Percentiles rank a stretch among this genome's conserved stretches.
phyloP scores from a whole-genome alignment of 1,140 invertebrate species.

The Calephelis virginiensis region DNA sequence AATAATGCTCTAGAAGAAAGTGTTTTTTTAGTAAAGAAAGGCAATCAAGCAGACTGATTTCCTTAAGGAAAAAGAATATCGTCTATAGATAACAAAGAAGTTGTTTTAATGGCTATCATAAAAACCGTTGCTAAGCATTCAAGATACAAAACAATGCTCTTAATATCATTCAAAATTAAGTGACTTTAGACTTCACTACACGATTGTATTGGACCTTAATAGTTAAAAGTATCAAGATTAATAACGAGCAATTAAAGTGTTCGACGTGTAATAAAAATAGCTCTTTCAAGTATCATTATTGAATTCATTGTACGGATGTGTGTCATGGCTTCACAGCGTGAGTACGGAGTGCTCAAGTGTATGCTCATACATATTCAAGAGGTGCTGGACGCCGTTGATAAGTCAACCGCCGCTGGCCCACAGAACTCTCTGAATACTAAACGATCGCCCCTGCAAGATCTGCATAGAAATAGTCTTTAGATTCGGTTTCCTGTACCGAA shows the following conservation, averaged over 20 bases:
- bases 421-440: constrained; percentile 70
- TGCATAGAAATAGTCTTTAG: constrained; percentile 67
- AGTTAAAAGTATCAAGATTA: constrained; percentile 14
- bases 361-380: constrained; percentile 69
- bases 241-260: constrained; percentile 24
- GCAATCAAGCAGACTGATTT: too few species aligned
- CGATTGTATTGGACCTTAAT: constrained; percentile 6
- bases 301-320: constrained; percentile 54
- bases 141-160: too few species aligned
- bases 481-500: constrained; percentile 63
- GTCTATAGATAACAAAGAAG: too few species aligned
- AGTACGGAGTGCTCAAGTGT: constrained; percentile 49
- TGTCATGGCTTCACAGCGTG: constrained; percentile 64
- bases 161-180: neutral
- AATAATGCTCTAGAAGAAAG: too few species aligned
- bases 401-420: constrained; percentile 60
- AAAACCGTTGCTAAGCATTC: too few species aligned
- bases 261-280: constrained; percentile 23
- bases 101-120: too few species aligned
- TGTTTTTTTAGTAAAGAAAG: too few species aligned
- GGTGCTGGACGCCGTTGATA: constrained; percentile 53
- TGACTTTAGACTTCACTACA: neutral
- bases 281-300: constrained; percentile 41
- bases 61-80: too few species aligned
- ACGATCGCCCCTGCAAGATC: constrained; percentile 54